Conservation (phyloP, 37 sponge, comb jelly and placozoan genomes). For the Bolinopsis microptera region DNA sequence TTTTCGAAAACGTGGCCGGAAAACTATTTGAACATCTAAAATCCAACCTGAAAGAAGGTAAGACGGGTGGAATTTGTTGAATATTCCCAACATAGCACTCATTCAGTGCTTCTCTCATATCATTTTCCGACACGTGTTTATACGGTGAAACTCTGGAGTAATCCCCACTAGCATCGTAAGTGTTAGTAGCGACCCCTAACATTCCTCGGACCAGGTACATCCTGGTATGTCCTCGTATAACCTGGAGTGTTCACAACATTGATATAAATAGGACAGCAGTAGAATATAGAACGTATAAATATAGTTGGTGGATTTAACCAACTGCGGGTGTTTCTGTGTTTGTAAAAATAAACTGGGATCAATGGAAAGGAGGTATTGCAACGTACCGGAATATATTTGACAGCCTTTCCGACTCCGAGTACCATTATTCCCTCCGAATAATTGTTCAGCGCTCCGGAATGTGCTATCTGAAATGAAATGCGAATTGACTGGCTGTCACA, state of each 20-base stretch:
- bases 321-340: no score
- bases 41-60: conserved; percentile 10
- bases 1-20: no score
- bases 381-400: conserved; percentile 7
- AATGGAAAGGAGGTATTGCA: no score
- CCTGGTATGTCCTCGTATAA: background rate
- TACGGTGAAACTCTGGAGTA: background rate
- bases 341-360: no score
- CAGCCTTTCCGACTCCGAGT: conserved; percentile 6
- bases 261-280: no score
- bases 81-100: conserved; percentile 5
- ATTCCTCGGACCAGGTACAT: conserved; percentile 36
- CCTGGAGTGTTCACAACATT: no score
- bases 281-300: no score
- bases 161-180: background rate
- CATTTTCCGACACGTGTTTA: background rate
- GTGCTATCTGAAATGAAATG: conserved; percentile 5
- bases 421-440: conserved; percentile 35
- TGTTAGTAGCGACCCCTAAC: conserved; percentile 13
- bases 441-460: background rate
- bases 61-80: background rate
- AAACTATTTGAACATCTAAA: no score
- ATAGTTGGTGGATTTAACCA: no score
- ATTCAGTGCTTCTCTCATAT: background rate
- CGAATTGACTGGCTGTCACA: background rate